Evolutionary conservation across 2,113 vertebrate genomes (phyloP), one percentile per base, ranked within the genome.

Genomic region (Pollimyrus isidori): DNA sequence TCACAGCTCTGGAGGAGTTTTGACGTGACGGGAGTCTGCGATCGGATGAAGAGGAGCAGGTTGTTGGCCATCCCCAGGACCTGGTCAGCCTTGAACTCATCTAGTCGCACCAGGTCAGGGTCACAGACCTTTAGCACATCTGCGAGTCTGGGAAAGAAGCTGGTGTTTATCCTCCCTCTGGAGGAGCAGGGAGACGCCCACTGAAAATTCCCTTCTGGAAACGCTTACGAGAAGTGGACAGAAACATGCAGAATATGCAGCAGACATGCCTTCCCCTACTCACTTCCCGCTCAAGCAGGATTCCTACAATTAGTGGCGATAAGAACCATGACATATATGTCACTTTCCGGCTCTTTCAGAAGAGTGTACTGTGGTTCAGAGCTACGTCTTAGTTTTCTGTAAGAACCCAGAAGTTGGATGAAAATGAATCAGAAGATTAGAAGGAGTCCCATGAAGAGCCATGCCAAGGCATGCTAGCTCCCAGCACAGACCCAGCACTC

Each of bases 1-100:
- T 95, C 76, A 96, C 96, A 96, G 82, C 94, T 95, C 88, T 95
- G 92, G 87, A 93, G 88, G 89, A 96, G 94, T 76, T 92, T 96
- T 91, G 93, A 95, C 15, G 95, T 95, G 26, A 95, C 89, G 0
- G 96, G 96, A 9, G 94, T 95, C 92, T 96, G 95, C 3, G 96
- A 95, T 89, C 92, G 92, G 88, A 96, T 49, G 10, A 96, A 94
- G 49, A 94, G 90, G 35, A 95, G 92, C 93, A 96, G 90, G 90
- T 93, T 95, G 92, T 94, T 92, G 90, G 94, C 92, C 89, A 96
- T 93, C 56, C 90, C 89, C 30, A 96, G 91, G 49, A 96, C 92
- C 92, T 96, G 95, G 5, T 95, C 94, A 1, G 94, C 94, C 93
- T 95, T 96, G 50, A 92, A 91, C 82, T 95, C 94, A 15, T 96